phyloP scores from a whole-genome alignment of 2,113 vertebrate genomes.

The Tretioscincus oriximinensis region DNA sequence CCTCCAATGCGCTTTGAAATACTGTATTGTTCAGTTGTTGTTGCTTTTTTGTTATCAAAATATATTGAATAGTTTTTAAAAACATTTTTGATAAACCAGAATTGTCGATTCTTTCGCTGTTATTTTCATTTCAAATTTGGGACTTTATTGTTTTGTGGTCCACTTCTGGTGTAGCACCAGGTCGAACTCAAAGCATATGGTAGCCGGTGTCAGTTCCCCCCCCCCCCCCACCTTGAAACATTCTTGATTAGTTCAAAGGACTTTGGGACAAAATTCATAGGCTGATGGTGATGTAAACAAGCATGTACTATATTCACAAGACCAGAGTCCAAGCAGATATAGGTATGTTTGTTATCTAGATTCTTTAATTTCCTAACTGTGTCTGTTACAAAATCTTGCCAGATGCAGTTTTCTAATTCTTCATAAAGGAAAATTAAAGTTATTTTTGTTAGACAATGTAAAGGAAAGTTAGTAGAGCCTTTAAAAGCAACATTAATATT shows the following conservation, averaged over 20 bases:
- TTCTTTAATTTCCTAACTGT: background rate
- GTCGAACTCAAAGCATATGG: background rate
- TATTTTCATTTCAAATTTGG: too few species aligned
- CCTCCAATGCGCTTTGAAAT: too few species aligned
- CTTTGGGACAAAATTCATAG: background rate
- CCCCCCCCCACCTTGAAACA: background rate
- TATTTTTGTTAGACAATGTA: background rate
- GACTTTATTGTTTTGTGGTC: too few species aligned
- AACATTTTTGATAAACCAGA: too few species aligned
- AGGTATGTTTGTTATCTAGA: background rate
- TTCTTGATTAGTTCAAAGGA: background rate
- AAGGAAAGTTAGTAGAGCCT: background rate
- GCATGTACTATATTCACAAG: background rate
- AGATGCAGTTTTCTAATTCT: background rate
- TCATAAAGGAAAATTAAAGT: background rate
- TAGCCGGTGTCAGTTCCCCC: background rate
- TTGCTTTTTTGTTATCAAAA: too few species aligned
- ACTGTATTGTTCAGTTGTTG: too few species aligned
- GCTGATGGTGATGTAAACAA: background rate
- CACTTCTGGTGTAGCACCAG: background rate
- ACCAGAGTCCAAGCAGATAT: background rate
- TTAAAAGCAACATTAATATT: constrained; percentile 5
- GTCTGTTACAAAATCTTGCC: constrained; percentile 7
- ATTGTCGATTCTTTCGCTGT: too few species aligned
- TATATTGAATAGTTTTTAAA: too few species aligned